These are phyloP conservation scores for Drosophila anceps DNA, from an alignment of 2,888 invertebrate genomes.

Conservation along the genomic window DNA sequence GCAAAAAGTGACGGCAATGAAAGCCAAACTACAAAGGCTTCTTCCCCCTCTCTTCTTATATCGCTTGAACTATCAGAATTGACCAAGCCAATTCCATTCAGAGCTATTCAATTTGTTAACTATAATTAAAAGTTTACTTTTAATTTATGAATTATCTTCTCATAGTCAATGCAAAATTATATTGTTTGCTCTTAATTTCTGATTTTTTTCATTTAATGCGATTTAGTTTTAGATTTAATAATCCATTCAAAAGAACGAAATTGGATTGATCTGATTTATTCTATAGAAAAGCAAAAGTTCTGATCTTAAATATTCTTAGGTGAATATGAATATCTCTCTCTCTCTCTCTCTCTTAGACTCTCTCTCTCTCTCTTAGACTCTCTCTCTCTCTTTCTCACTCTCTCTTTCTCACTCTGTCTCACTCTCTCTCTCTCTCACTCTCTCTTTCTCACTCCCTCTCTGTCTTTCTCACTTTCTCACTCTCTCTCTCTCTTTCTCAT, in stretches of 20 bases:
- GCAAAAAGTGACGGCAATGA: background rate
- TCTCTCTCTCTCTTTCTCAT: background rate
- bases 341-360: background rate
- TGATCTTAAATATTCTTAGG: too few species aligned
- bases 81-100: background rate
- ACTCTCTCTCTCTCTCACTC: background rate
- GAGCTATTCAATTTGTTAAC: background rate
- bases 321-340: background rate
- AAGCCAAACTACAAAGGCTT: background rate
- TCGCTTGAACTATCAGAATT: background rate
- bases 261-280: background rate
- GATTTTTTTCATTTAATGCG: background rate
- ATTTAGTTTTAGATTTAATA: background rate
- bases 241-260: background rate
- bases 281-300: too few species aligned
- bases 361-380: too few species aligned
- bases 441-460: background rate
- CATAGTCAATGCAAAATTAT: too few species aligned
- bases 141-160: background rate
- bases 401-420: background rate
- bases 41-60: background rate
- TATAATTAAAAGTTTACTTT: background rate
- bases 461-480: background rate
- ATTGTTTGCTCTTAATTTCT: too few species aligned
- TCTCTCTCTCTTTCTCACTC: background rate